Base-by-base conservation (phyloP, 2,888 invertebrate species). In the Mongoloraphidia duomilia region DNA sequence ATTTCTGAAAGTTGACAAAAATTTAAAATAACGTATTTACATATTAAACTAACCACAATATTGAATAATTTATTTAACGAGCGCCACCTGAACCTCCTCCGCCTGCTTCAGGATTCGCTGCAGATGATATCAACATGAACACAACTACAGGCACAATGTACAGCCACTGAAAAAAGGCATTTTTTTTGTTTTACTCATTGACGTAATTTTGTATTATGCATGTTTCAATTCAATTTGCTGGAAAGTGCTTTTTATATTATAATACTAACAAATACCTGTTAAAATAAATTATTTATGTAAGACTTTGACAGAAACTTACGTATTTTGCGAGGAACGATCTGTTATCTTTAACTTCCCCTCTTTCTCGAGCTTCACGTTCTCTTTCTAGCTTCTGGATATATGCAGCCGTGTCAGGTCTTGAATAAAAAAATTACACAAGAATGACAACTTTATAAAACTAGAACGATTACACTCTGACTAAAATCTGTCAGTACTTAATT, bases 281-380 rank as follows among this genome's bases (percentile, higher is more conserved):
- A 17, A 17, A 17, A 3, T 17, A 17, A 17, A 17, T 17, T 17
- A 3, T 17, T 17, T 17, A 17, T 17, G 17, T 17, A 17, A n/a
- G 17, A 17, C 17, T 26, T 26, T 26, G 26, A 26, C 26, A 26
- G 6, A 26, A 26, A 73, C 91, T 83, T 76, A 95, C 95, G 74
- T 97, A 97, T 95, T 95, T 97, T 3, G 90, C 90, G 57, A 97
- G 76, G 70, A 97, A 96, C 43, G 95, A 93, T 61, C 94, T 75
- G 65, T 93, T 96, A 64, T 97, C 97, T 62, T 92, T 91, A 17
- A 83, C 75, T 59, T 94, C 91, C 17, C 91, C 89, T 53, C 86
- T 82, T 63, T 93, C 92, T 56, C 87, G 79, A 1, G 89, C 87
- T 66, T 88, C 85, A 58, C 88, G 82, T 66, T 97, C 96, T 49